Base-by-base conservation (phyloP, 1,140 invertebrate species). In the Neodiprion pinetum region DNA sequence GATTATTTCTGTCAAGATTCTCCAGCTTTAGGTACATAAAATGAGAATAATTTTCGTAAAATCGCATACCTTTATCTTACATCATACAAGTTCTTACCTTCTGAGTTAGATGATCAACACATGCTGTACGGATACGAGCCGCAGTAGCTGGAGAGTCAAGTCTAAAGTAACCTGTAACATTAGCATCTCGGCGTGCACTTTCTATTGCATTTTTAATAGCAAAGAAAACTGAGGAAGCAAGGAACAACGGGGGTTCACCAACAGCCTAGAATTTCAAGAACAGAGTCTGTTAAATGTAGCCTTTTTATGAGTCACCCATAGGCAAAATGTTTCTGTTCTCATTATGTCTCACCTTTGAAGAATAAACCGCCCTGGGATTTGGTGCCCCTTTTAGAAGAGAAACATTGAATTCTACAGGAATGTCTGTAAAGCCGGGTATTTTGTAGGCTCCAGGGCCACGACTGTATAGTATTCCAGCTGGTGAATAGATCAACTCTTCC, bases 391-490 rank as follows among this genome's bases (percentile, higher is more conserved):
- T 96, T 0, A 99, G 88, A 50, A 99, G 87, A 17, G 96, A 94
- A 0, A 99, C 97, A 86, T 98, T 97, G 82, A 99, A 98, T 85
- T 97, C 94, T 73, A 90, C 89, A 1, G 97, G 97, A 82, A 98
- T 97, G 82, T 98, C 96, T 5, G 92, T 92, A 85, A 96, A 96
- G 7, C 95, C 94, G 14, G 97, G 97, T 74, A 99, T 92, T 89
- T 99, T 99, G 82, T 99, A 99, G 66, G 93, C 93, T 11, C 97
- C 97, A 66, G 98, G 98, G 23, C 98, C 97, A 80, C 94, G 90
- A 0, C 95, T 97, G 73, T 93, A 93, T 40, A 97, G 85, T 40
- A 90, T 92, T 40, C 97, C 97, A 72, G 91, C 92, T 0, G 96
- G 95, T 1, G 96, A 95, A 81, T 95, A 95, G 70, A 96, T 92